Percentiles rank a stretch among this genome's conserved stretches.
Evolutionary conservation across 2,888 invertebrate genomes (phyloP).

Genomic region (Crioceris asparagi): DNA sequence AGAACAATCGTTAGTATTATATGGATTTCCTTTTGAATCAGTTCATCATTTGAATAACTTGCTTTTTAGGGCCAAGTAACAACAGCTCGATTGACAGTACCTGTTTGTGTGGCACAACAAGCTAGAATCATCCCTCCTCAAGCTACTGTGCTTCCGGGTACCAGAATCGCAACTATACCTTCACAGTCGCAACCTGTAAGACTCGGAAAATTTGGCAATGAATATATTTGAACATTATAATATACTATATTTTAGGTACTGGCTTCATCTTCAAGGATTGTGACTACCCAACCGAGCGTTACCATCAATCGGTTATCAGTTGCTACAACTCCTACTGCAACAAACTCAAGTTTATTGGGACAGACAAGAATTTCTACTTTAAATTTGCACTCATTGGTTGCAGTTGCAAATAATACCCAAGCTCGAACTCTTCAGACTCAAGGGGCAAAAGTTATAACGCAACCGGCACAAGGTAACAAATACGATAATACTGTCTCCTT

Average conservation of each 20-base stretch:
- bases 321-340: conserved; percentile 25
- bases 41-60: neutral
- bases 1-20: conserved; percentile 27
- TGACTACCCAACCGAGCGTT: conserved; percentile 29
- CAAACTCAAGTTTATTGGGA: conserved; percentile 25
- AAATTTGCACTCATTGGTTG: conserved; percentile 32
- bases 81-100: conserved; percentile 31
- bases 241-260: conserved; percentile 5
- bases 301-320: conserved; percentile 28
- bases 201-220: too few species aligned
- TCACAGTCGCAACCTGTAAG: too few species aligned
- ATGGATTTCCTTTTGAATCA: neutral
- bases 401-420: conserved; percentile 29
- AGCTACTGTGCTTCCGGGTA: conserved; percentile 26
- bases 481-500: neutral
- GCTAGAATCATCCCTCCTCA: conserved; percentile 31
- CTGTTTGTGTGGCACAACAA: conserved; percentile 28
- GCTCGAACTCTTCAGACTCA: conserved; percentile 28
- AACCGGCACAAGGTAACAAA: conserved; percentile 32
- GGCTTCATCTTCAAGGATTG: conserved; percentile 25
- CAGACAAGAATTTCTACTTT: conserved; percentile 32
- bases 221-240: neutral
- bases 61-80: conserved; percentile 28
- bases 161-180: too few species aligned
- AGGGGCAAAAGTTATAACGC: conserved; percentile 36